phyloP scores from a whole-genome alignment of 2,888 invertebrate species.

The Limulus polyphemus region DNA sequence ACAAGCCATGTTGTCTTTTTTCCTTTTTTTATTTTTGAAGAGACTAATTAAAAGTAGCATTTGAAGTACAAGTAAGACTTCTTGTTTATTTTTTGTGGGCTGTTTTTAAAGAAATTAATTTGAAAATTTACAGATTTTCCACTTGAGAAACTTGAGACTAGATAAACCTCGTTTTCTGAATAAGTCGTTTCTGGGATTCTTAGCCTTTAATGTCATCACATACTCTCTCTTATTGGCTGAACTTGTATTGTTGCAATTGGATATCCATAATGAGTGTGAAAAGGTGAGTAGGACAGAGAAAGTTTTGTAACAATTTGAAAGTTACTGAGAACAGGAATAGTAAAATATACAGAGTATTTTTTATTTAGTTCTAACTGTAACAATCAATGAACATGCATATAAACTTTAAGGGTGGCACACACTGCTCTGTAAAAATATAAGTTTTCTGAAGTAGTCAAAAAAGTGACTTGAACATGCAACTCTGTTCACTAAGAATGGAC shows the following conservation, averaged over 20 bases:
- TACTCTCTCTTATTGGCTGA: conserved; percentile 72
- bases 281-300: conserved; percentile 4
- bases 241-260: conserved; percentile 27
- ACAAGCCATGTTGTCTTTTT: too few relatives aligned
- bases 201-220: conserved; percentile 74
- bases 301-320: too few relatives aligned
- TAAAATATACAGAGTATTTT: too few relatives aligned
- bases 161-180: conserved; percentile 79
- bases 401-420: too few relatives aligned
- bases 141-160: conserved; percentile 70
- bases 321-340: too few relatives aligned
- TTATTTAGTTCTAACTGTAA: too few relatives aligned
- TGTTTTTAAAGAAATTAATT: neutral
- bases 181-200: conserved; percentile 78
- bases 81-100: conserved; percentile 1
- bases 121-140: conserved; percentile 57
- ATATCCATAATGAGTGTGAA: conserved; percentile 21
- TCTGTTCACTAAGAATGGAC: too few relatives aligned
- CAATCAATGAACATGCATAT: too few relatives aligned
- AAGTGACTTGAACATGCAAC: too few relatives aligned
- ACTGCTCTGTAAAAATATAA: too few relatives aligned
- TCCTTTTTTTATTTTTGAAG: too few relatives aligned
- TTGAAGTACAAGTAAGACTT: neutral
- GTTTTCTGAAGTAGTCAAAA: too few relatives aligned
- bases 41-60: neutral